Conservation (phyloP, 2,113 vertebrate genomes). For the Xyrauchen texanus region DNA sequence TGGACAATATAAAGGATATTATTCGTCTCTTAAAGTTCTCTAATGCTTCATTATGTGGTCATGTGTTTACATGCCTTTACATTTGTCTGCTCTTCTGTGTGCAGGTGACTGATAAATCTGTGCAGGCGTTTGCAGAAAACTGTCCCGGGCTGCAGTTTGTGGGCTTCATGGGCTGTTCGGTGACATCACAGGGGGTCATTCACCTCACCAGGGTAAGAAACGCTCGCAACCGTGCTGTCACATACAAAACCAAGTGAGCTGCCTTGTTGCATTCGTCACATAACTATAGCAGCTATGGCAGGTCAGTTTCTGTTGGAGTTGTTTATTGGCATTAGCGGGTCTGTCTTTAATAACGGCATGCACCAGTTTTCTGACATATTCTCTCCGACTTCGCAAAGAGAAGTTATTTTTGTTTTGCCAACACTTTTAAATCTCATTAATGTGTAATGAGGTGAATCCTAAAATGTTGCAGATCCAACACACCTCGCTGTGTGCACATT, state of each 20-base stretch:
- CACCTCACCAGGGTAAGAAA: slow-evolving; percentile 93
- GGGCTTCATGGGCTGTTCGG: slow-evolving; percentile 98
- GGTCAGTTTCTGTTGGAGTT: no score
- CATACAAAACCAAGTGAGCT: no score
- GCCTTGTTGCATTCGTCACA: no score
- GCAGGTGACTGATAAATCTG: slow-evolving; percentile 91
- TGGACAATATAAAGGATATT: no score
- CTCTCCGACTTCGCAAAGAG: neutral
- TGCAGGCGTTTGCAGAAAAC: slow-evolving; percentile 93
- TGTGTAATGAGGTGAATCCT: slow-evolving; percentile 80
- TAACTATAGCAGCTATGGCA: no score
- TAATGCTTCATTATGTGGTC: no score
- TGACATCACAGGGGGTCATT: slow-evolving; percentile 96
- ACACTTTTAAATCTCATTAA: slow-evolving; percentile 81
- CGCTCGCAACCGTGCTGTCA: neutral
- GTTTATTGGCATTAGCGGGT: no score
- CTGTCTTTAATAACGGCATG: neutral
- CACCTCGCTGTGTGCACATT: slow-evolving; percentile 78
- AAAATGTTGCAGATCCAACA: slow-evolving; percentile 67
- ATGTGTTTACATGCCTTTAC: neutral
- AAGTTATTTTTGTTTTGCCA: slow-evolving; percentile 42
- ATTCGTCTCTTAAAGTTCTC: no score
- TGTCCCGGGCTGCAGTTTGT: slow-evolving; percentile 95
- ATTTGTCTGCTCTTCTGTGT: slow-evolving; percentile 45
- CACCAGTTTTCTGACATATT: no score